phyloP scores from a whole-genome alignment of 2,113 vertebrate genomes.

The Entomyzon cyanotis region DNA sequence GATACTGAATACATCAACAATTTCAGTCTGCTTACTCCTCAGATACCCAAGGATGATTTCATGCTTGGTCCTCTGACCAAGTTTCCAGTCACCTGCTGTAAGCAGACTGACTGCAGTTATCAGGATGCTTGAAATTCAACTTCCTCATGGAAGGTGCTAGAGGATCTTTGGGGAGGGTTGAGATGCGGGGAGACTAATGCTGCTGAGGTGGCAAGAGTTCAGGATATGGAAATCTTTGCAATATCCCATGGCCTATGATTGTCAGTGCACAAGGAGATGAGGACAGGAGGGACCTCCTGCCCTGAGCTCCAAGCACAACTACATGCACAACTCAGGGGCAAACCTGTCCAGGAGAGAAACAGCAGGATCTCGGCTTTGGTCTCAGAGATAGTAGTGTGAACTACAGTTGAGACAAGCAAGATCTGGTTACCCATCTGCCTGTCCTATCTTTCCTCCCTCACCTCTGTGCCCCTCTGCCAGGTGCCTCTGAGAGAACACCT shows the following conservation, averaged over 20 bases:
- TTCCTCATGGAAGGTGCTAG: background rate
- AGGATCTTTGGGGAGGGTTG: background rate
- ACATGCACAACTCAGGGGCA: background rate
- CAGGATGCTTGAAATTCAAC: background rate
- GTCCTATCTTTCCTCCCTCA: background rate
- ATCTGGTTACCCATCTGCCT: background rate
- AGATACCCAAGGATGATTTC: background rate
- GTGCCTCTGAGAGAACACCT: background rate
- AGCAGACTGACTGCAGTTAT: background rate
- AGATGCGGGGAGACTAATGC: background rate
- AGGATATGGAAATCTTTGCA: background rate
- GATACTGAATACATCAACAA: background rate
- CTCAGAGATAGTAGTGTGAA: background rate
- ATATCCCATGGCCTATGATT: background rate
- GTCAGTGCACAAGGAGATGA: background rate
- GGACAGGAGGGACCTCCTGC: background rate
- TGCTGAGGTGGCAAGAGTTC: background rate
- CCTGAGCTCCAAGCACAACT: background rate
- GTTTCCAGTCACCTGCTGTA: background rate
- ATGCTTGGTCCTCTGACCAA: background rate
- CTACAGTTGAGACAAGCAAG: background rate
- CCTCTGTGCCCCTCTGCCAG: accelerated
- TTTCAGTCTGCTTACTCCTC: background rate
- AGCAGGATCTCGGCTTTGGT: background rate
- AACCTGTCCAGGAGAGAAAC: background rate